Percentiles rank a stretch among this genome's conserved stretches.
Conservation (phyloP, 2,888 invertebrate species). For the Smittia sp. region DNA sequence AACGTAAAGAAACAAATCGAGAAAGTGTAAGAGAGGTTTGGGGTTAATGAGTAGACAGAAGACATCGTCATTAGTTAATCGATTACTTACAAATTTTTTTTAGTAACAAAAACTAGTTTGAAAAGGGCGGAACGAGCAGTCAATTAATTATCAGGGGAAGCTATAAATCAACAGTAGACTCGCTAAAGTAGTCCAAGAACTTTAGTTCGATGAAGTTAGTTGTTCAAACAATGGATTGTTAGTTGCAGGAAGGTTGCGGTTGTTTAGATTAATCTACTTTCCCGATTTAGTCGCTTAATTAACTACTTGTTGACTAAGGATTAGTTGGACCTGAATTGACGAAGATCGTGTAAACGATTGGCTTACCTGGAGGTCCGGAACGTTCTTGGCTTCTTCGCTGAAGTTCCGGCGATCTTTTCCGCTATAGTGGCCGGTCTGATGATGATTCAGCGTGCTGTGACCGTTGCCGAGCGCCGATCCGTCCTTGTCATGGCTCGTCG, state of each 20-base stretch:
- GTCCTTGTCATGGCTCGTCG: slow-evolving; percentile 43
- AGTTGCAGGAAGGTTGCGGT: not conserved
- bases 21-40: slow-evolving; percentile 16
- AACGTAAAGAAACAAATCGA: slow-evolving; percentile 5
- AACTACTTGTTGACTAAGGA: not conserved
- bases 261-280: not conserved
- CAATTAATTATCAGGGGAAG: not conserved
- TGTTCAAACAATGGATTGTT: not conserved
- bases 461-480: slow-evolving; percentile 43
- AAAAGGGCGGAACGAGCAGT: not conserved
- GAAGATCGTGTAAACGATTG: not conserved
- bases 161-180: not conserved
- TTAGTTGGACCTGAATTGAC: slow-evolving; percentile 34
- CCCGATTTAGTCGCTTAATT: not conserved
- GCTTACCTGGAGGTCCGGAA: slow-evolving; percentile 83
- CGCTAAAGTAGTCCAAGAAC: slow-evolving; percentile 19
- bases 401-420: slow-evolving; percentile 68
- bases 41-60: not conserved
- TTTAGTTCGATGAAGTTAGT: not conserved
- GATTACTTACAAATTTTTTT: slow-evolving; percentile 4
- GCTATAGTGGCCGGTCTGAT: slow-evolving; percentile 41
- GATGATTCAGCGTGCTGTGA: slow-evolving; percentile 45
- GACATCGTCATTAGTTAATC: slow-evolving; percentile 30
- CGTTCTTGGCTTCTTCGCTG: slow-evolving; percentile 80
- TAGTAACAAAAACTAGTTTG: not conserved